These are phyloP conservation scores for Aphis gossypii DNA, from an alignment of 1,140 invertebrate species.

Conservation along the genomic window DNA sequence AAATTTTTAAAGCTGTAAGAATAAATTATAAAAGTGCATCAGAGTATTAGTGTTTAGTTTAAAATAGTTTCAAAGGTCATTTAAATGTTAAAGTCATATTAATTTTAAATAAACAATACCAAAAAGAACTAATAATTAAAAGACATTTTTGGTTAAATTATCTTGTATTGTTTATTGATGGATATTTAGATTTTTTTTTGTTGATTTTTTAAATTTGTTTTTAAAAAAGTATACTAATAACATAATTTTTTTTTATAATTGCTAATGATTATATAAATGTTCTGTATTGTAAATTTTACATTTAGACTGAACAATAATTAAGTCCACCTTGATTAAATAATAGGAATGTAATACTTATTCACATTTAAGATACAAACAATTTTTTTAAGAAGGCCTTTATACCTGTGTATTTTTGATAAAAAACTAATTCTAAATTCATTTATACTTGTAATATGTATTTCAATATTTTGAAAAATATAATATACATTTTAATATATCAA, in stretches of 20 bases:
- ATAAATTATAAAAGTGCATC: constrained; percentile 13
- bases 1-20: background rate
- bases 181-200: background rate
- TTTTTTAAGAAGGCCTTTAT: too few species aligned
- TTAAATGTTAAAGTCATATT: background rate
- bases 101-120: background rate
- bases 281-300: background rate
- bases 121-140: background rate
- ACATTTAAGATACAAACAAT: background rate
- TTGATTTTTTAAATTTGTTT: background rate
- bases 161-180: background rate
- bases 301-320: background rate
- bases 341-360: background rate
- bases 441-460: background rate
- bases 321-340: background rate
- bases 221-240: background rate
- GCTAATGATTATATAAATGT: background rate
- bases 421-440: background rate
- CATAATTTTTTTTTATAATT: background rate
- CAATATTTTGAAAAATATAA: background rate
- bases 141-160: background rate
- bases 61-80: background rate
- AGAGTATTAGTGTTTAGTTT: background rate
- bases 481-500: background rate
- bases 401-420: background rate